phyloP scores from a whole-genome alignment of 2,888 invertebrate genomes.

The Macrosoma leucophasiata region DNA sequence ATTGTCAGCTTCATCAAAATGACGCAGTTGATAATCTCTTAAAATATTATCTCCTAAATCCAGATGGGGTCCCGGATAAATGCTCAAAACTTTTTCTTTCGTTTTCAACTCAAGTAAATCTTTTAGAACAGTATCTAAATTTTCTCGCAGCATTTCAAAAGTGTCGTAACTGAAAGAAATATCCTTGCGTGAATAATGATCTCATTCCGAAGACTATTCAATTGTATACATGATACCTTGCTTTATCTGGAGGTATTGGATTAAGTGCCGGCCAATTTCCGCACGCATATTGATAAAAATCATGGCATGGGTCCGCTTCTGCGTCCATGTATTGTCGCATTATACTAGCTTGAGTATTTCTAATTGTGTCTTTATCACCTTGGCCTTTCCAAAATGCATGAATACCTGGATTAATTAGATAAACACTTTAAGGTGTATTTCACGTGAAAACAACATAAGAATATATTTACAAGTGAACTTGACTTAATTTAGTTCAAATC shows the following conservation, averaged over 20 bases:
- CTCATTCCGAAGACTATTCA: neutral
- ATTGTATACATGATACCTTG: conserved; percentile 68
- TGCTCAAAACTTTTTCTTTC: conserved; percentile 38
- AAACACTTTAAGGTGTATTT: neutral
- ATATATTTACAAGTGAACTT: conserved; percentile 33
- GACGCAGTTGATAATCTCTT: conserved; percentile 24
- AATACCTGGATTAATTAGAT: conserved; percentile 48
- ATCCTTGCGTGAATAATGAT: neutral
- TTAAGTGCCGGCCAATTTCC: conserved; percentile 91
- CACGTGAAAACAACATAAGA: neutral
- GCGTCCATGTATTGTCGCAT: conserved; percentile 87
- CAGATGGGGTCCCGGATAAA: conserved; percentile 55
- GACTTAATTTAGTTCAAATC: conserved; percentile 34
- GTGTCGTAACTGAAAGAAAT: conserved; percentile 52
- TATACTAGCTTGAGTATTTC: conserved; percentile 78
- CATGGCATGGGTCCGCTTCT: conserved; percentile 83
- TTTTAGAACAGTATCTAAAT: conserved; percentile 81
- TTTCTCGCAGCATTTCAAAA: conserved; percentile 91
- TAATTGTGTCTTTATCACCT: conserved; percentile 72
- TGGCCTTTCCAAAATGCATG: conserved; percentile 78
- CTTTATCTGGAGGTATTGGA: conserved; percentile 92
- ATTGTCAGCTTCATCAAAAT: no score
- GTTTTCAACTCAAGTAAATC: conserved; percentile 78
- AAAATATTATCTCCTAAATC: conserved; percentile 45
- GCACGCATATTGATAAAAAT: conserved; percentile 90